Evolutionary conservation across 2,888 invertebrate species (phyloP).

Genomic region (Noctuana brunneofusca): DNA sequence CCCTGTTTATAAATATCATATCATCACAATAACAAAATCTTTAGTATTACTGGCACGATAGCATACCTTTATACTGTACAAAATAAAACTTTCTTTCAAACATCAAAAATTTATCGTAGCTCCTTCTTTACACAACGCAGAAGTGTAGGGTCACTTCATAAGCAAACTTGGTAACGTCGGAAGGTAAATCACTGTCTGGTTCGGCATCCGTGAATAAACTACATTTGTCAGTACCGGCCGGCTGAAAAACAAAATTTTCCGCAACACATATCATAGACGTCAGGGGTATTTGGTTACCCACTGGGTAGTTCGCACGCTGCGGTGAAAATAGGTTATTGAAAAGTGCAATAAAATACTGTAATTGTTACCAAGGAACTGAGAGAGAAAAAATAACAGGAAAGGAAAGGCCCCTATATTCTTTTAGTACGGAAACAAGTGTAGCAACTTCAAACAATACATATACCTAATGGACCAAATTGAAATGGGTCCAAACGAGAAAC

Average conservation of each 20-base stretch:
- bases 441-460: no score
- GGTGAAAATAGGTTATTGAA: not conserved
- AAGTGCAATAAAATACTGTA: no score
- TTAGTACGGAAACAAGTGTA: no score
- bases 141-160: constrained; percentile 27
- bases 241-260: constrained; percentile 81
- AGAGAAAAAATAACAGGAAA: no score
- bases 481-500: no score
- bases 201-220: constrained; percentile 58
- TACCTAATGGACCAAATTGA: no score
- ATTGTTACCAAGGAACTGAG: no score
- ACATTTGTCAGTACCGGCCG: constrained; percentile 72
- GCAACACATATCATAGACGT: constrained; percentile 80
- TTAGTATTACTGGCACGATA: no score
- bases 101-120: not conserved
- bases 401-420: no score
- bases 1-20: no score
- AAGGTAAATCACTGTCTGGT: constrained; percentile 36
- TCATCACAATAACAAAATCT: no score
- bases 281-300: constrained; percentile 58
- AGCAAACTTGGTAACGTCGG: constrained; percentile 33
- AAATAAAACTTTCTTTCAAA: not conserved
- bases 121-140: not conserved
- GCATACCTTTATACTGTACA: no score
- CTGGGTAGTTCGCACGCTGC: constrained; percentile 41